Evolutionary conservation across 2,113 vertebrate genomes (phyloP).

Genomic region (Cheirogaleus medius): DNA sequence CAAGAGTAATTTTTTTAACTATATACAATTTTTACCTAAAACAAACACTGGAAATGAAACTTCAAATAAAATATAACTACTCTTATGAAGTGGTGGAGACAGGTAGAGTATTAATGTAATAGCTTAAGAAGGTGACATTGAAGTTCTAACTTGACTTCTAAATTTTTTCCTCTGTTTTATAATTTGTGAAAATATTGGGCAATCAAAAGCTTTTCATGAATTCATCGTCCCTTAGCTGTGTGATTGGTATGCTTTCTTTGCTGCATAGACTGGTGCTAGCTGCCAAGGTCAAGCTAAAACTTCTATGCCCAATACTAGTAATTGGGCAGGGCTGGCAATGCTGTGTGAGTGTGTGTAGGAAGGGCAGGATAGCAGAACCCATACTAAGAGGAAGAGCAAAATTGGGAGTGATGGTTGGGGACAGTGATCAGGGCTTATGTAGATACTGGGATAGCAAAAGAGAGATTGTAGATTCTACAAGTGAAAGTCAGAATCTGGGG

Average conservation of each 20-base stretch:
- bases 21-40: not conserved
- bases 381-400: not conserved
- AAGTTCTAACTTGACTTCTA: not conserved
- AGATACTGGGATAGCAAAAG: not conserved
- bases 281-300: not conserved
- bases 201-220: not conserved
- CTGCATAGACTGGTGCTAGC: not conserved
- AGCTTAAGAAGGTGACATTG: not conserved
- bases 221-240: not conserved
- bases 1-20: slow-evolving; percentile 5
- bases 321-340: not conserved
- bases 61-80: not conserved
- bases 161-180: not conserved
- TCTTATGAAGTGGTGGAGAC: not conserved
- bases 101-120: not conserved
- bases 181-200: not conserved
- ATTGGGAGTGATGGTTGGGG: not conserved
- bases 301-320: not conserved
- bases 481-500: not conserved
- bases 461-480: not conserved
- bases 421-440: not conserved
- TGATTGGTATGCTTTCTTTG: not conserved
- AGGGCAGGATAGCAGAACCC: not conserved
- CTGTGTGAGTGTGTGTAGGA: not conserved
- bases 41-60: not conserved